Percentiles rank a stretch among this genome's conserved stretches.
Conservation (phyloP, 1,140 invertebrate species). For the Tyrophagus putrescentiae region DNA sequence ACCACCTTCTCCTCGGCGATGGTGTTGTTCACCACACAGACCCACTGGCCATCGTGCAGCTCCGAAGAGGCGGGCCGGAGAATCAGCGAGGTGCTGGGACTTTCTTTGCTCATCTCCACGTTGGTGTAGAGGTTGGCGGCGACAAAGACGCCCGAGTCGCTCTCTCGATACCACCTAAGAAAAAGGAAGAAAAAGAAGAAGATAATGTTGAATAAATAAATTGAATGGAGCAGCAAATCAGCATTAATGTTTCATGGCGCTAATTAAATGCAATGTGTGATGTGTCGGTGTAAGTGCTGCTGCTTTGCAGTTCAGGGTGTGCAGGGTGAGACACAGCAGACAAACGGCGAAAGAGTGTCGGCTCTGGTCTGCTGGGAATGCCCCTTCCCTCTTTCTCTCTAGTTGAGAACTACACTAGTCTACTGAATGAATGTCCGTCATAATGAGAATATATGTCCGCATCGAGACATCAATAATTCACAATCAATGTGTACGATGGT, state of each 20-base stretch:
- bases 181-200: neutral
- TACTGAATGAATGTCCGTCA: no score
- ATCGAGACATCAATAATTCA: slow-evolving; percentile 4
- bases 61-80: slow-evolving; percentile 21
- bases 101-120: slow-evolving; percentile 5
- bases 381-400: no score
- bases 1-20: slow-evolving; percentile 28
- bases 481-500: slow-evolving; percentile 13
- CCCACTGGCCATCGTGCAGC: slow-evolving; percentile 28
- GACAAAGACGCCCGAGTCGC: slow-evolving; percentile 17
- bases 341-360: no score
- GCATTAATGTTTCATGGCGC: slow-evolving; percentile 4
- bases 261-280: slow-evolving; percentile 16
- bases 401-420: no score
- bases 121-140: slow-evolving; percentile 1
- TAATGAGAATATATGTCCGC: slow-evolving; percentile 10
- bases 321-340: no score
- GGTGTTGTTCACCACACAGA: slow-evolving; percentile 29
- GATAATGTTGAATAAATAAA: no score
- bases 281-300: no score
- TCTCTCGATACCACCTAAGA: slow-evolving; percentile 27
- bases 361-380: no score
- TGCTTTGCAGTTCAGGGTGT: no score
- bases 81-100: slow-evolving; percentile 18
- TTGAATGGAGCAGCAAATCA: no score